phyloP scores from a whole-genome alignment of 2,113 vertebrate genomes.

The Microtus pennsylvanicus region DNA sequence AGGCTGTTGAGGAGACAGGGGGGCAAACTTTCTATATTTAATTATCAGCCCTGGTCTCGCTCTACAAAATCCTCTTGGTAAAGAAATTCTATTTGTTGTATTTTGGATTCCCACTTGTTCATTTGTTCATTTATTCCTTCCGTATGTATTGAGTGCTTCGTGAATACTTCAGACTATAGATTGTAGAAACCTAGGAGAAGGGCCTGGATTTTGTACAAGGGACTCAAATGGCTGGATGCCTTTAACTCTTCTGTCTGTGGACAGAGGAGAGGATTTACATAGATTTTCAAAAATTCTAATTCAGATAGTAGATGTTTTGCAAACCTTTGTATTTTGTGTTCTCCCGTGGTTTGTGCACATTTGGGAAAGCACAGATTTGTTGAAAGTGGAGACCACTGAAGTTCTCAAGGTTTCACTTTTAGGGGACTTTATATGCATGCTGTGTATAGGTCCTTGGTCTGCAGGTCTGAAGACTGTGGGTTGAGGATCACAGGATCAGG shows the following conservation, averaged over 20 bases:
- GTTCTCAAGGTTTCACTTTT: not conserved
- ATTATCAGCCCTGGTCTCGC: not conserved
- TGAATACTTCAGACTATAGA: not conserved
- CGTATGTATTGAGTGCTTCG: not conserved
- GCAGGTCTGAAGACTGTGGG: not conserved
- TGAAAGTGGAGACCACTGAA: not conserved
- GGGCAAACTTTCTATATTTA: constrained; percentile 26
- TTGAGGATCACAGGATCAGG: not conserved
- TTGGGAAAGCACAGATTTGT: not conserved
- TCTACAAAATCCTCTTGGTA: constrained; percentile 10
- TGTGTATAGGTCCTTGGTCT: not conserved
- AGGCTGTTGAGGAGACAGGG: constrained; percentile 32
- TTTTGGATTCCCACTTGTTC: constrained; percentile 32
- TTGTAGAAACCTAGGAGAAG: not conserved
- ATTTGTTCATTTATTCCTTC: not conserved
- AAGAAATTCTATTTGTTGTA: not conserved
- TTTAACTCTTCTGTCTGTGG: constrained; percentile 26
- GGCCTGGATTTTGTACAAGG: not conserved
- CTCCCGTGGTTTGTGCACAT: not conserved
- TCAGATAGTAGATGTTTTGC: not conserved
- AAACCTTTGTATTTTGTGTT: not conserved
- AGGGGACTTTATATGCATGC: not conserved
- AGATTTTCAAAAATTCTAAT: constrained; percentile 4
- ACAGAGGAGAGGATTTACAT: not conserved
- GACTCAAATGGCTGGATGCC: not conserved